phyloP scores from a whole-genome alignment of 2,888 invertebrate species.

The Synanthedon myopaeformis region DNA sequence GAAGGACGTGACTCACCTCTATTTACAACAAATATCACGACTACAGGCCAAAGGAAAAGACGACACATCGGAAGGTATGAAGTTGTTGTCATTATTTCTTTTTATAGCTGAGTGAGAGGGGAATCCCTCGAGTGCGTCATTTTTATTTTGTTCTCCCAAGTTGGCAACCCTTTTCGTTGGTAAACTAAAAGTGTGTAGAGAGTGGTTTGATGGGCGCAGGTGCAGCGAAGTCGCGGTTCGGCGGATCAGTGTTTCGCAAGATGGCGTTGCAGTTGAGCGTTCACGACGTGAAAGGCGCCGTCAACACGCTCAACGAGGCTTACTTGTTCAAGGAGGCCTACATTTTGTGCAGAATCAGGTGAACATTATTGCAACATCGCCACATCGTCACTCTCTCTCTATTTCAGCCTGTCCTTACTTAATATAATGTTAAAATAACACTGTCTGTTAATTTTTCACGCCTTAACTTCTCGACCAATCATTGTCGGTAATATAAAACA shows the following conservation, averaged over 20 bases:
- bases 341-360: slow-evolving; percentile 24
- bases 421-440: too few species aligned
- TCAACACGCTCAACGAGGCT: slow-evolving; percentile 48
- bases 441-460: too few species aligned
- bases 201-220: background rate
- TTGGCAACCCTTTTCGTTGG: too few species aligned
- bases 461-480: too few species aligned
- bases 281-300: slow-evolving; percentile 70
- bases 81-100: slow-evolving; percentile 6
- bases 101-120: too few species aligned
- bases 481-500: too few species aligned
- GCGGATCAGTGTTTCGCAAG: slow-evolving; percentile 37
- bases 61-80: slow-evolving; percentile 40
- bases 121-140: too few species aligned
- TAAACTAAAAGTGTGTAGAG: too few species aligned
- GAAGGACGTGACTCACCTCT: slow-evolving; percentile 68
- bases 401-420: too few species aligned
- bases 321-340: slow-evolving; percentile 69
- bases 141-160: too few species aligned
- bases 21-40: slow-evolving; percentile 67
- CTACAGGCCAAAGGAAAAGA: slow-evolving; percentile 45
- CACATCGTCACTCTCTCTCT: too few species aligned
- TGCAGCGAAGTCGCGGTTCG: slow-evolving; percentile 18
- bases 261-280: slow-evolving; percentile 55
- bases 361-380: background rate